Evolutionary conservation across 2,888 invertebrate species (phyloP).

Genomic region (Clanis bilineata): DNA sequence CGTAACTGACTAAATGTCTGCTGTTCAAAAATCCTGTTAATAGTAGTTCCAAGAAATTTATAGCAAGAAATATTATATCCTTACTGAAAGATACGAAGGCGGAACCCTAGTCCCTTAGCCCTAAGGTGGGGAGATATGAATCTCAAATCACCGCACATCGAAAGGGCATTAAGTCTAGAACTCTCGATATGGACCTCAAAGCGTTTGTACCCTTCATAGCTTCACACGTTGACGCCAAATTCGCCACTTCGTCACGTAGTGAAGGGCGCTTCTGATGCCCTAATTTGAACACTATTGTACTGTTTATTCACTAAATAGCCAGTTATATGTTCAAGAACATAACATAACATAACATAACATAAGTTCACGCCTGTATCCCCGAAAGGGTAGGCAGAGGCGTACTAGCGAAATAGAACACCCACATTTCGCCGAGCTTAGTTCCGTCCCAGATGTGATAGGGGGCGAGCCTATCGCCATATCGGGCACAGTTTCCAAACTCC

Average conservation of each 20-base stretch:
- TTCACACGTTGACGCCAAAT: constrained; percentile 20
- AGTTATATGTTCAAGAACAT: not conserved
- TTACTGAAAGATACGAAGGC: too few species aligned
- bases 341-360: too few species aligned
- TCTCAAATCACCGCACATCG: not conserved
- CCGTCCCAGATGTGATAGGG: not conserved
- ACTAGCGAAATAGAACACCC: too few species aligned
- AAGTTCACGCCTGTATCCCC: too few species aligned
- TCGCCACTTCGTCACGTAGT: constrained; percentile 31
- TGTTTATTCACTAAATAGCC: not conserved
- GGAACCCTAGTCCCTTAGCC: not conserved
- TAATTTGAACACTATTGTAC: constrained; percentile 23
- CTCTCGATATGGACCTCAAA: not conserved
- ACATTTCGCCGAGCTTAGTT: too few species aligned
- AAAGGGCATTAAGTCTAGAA: not conserved
- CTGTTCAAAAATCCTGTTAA: too few species aligned
- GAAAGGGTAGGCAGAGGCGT: too few species aligned
- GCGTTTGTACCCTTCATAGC: not conserved
- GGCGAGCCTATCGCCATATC: too few species aligned
- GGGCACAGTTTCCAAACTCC: too few species aligned
- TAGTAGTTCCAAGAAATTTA: too few species aligned
- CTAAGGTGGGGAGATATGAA: not conserved
- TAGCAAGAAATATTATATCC: too few species aligned
- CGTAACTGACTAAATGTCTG: too few species aligned
- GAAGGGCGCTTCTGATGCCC: constrained; percentile 27